These are phyloP conservation scores for Paelopatides confundens DNA, from an alignment of 53 echinoderm and acorn worm species.

Conservation along the genomic window DNA sequence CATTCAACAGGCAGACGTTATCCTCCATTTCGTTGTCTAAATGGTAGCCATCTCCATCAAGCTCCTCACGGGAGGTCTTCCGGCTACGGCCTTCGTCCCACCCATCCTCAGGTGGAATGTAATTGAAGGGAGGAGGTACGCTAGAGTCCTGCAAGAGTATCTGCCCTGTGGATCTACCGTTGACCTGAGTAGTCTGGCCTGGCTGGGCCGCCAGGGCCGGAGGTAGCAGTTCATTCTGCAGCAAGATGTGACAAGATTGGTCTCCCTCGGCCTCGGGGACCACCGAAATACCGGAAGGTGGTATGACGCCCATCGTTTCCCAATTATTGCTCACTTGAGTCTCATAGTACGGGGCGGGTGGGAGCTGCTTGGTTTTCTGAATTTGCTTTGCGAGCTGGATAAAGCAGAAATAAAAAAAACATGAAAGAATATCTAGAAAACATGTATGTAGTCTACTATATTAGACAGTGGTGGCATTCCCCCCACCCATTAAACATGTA, in stretches of 20 bases:
- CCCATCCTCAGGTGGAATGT: slow-evolving; percentile 73
- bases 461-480: too few species aligned
- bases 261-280: slow-evolving; percentile 71
- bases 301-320: slow-evolving; percentile 57
- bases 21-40: slow-evolving; percentile 61
- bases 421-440: background rate
- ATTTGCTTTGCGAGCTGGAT: slow-evolving; percentile 85
- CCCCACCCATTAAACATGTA: too few species aligned
- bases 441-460: too few species aligned
- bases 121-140: slow-evolving; percentile 87
- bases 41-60: slow-evolving; percentile 47
- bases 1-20: slow-evolving; percentile 27
- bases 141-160: slow-evolving; percentile 91
- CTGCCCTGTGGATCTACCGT: slow-evolving; percentile 64
- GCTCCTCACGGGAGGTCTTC: slow-evolving; percentile 41
- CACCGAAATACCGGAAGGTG: slow-evolving; percentile 64
- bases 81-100: slow-evolving; percentile 40
- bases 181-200: background rate
- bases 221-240: slow-evolving; percentile 79
- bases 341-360: slow-evolving; percentile 97
- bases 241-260: slow-evolving; percentile 79
- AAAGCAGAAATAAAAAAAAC: background rate
- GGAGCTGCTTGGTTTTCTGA: slow-evolving; percentile 78
- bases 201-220: slow-evolving; percentile 62
- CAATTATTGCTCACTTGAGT: slow-evolving; percentile 87